Base-by-base conservation (phyloP, 35 echinoderm and acorn worm genomes). In the Chiridota heheva region DNA sequence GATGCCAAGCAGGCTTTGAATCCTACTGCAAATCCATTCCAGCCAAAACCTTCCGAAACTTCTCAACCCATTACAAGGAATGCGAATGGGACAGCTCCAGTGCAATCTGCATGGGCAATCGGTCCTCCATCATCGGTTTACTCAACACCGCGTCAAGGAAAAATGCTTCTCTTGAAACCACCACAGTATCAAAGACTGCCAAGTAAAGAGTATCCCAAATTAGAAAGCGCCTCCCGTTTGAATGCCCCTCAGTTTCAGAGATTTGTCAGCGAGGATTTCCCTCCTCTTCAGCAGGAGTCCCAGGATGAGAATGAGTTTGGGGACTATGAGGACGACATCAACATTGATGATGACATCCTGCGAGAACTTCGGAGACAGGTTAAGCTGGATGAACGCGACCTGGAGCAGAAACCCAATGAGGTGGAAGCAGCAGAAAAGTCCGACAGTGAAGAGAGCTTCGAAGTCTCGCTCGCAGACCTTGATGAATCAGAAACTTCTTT, bases 271-370 rank as follows among this genome's bases (percentile, higher is more conserved):
- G 45, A 80, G 16, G 90, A 86, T 27, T 86, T 55, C 31, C 82
- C 90, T 17, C 57, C 69, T 7, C 77, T 87, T 36, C 44, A 67
- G 16, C 36, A 27, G 15, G 18, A 69, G 42, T 28, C 36, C 1
- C 45, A 60, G 13, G 44, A 39, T n/a, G 80, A 89, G 33, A 61
- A 80, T 61, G 67, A 73, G 26, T 69, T 70, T 42, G 87, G 69
- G 17, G 94, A 97, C 32, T 89, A 90, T 69, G 82, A 96, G 37
- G 92, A 87, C 17, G 73, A 88, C 38, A 38, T 72, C 3, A 42
- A 87, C 44, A 82, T 91, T 10, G 73, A 87, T 37, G 94, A 97
- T 72, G 83, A 63, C 8, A 87, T 87, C 36, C 47, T 87, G 32
- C 58, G 73, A 57, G 93, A 96, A 67, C 57, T 91, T 8, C 79